phyloP scores from a whole-genome alignment of 2,888 invertebrate species.

The Agrilus mali region DNA sequence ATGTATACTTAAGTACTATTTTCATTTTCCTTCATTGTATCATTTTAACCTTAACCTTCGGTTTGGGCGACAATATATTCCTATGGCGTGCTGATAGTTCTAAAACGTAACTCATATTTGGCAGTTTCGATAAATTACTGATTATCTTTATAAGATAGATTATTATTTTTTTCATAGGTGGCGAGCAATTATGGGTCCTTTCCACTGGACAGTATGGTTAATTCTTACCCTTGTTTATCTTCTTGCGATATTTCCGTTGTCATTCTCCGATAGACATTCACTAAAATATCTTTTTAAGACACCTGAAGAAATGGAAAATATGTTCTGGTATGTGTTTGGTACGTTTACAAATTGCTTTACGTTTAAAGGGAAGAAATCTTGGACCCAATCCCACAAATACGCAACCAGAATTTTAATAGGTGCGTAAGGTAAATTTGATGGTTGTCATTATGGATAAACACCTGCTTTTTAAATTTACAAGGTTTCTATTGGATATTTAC shows the following conservation, averaged over 20 bases:
- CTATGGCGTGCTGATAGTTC: no score
- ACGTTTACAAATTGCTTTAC: conserved; percentile 74
- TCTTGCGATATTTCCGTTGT: conserved; percentile 59
- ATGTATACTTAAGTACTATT: no score
- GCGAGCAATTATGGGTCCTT: conserved; percentile 72
- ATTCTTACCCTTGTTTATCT: conserved; percentile 58
- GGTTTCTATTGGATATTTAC: conserved; percentile 78
- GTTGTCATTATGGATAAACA: not conserved
- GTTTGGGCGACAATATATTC: no score
- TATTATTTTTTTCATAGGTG: conserved; percentile 40
- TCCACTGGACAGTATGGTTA: conserved; percentile 72
- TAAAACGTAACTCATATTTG: no score
- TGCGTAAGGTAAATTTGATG: conserved; percentile 24
- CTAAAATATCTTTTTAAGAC: conserved; percentile 51
- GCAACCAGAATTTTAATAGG: conserved; percentile 63
- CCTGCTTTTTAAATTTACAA: conserved; percentile 22
- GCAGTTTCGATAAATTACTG: no score
- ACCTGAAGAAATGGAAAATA: conserved; percentile 63
- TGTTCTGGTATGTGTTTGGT: conserved; percentile 82
- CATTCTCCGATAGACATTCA: conserved; percentile 59
- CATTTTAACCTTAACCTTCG: no score
- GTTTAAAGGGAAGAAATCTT: conserved; percentile 54
- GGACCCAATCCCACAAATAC: conserved; percentile 54
- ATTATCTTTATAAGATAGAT: not conserved
- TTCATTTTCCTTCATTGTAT: no score